Percentiles rank a stretch among this genome's conserved stretches.
Conservation (phyloP, 2,888 invertebrate species). For the Apocheima hispidaria region DNA sequence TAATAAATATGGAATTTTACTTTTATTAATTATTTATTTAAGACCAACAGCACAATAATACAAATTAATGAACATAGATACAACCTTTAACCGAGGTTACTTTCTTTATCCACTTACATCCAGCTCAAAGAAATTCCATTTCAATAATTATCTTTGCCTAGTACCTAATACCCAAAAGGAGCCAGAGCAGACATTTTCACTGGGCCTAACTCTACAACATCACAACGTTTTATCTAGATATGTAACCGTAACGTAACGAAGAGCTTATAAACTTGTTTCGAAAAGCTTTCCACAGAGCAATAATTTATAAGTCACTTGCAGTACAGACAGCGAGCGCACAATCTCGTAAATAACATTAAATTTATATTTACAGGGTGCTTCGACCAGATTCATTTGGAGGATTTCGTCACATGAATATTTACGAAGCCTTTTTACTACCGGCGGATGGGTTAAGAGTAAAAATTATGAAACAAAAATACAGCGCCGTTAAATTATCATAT, state of each 20-base stretch:
- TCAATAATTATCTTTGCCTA: too few relatives aligned
- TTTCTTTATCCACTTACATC: too few relatives aligned
- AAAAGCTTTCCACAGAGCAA: slow-evolving; percentile 14
- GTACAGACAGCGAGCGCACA: slow-evolving; percentile 22
- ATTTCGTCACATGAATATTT: slow-evolving; percentile 47
- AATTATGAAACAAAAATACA: slow-evolving; percentile 58
- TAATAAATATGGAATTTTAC: background rate
- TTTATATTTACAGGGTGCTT: slow-evolving; percentile 25
- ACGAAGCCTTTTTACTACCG: slow-evolving; percentile 42
- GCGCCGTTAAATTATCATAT: slow-evolving; percentile 62
- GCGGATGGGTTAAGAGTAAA: slow-evolving; percentile 53
- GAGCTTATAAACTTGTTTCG: slow-evolving; percentile 4
- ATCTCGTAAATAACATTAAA: slow-evolving; percentile 25
- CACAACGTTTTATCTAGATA: too few relatives aligned
- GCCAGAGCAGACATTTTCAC: too few relatives aligned
- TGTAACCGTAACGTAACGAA: too few relatives aligned
- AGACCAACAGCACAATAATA: too few relatives aligned
- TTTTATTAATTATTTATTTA: background rate
- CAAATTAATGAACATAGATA: too few relatives aligned
- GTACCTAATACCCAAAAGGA: too few relatives aligned
- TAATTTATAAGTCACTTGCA: slow-evolving; percentile 22
- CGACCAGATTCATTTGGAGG: slow-evolving; percentile 36
- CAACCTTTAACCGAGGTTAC: too few relatives aligned
- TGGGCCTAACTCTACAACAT: too few relatives aligned
- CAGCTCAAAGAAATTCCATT: too few relatives aligned